Conservation (phyloP, 2,113 vertebrate genomes). For the Stigmatopora nigra region DNA sequence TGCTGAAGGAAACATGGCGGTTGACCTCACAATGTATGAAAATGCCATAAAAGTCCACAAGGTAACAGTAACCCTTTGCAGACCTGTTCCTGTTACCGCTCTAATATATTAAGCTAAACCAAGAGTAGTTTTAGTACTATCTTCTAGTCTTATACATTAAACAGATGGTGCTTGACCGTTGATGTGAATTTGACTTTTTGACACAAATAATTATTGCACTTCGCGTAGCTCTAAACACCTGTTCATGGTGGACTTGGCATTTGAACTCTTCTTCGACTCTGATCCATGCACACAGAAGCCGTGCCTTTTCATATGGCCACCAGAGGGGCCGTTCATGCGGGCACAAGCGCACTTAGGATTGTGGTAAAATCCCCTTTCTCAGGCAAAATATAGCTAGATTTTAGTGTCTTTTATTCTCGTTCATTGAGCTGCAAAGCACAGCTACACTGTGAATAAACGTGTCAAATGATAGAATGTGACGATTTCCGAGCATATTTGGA, state of each 20-base stretch:
- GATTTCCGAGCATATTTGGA: too few species aligned
- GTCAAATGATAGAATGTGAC: too few species aligned
- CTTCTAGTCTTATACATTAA: not conserved
- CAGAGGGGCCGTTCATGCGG: slow-evolving; percentile 54
- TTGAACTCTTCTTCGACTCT: slow-evolving; percentile 27
- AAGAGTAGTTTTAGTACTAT: not conserved
- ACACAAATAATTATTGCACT: not conserved
- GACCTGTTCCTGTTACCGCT: not conserved
- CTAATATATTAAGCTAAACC: too few species aligned
- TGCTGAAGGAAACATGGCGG: not conserved
- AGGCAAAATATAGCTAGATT: too few species aligned
- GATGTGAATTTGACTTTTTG: not conserved
- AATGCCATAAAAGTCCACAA: not conserved
- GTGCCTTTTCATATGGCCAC: slow-evolving; percentile 62
- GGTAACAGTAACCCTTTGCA: not conserved
- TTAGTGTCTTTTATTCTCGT: too few species aligned
- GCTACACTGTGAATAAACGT: too few species aligned
- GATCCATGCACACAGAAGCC: slow-evolving; percentile 30
- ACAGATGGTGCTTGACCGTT: not conserved
- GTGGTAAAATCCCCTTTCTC: too few species aligned
- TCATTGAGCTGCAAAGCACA: too few species aligned
- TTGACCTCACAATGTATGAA: not conserved
- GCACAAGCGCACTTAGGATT: too few species aligned
- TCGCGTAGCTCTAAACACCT: slow-evolving; percentile 18
- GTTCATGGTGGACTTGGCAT: slow-evolving; percentile 43